phyloP scores from a whole-genome alignment of 2,888 invertebrate species.

The Papilio elwesi region DNA sequence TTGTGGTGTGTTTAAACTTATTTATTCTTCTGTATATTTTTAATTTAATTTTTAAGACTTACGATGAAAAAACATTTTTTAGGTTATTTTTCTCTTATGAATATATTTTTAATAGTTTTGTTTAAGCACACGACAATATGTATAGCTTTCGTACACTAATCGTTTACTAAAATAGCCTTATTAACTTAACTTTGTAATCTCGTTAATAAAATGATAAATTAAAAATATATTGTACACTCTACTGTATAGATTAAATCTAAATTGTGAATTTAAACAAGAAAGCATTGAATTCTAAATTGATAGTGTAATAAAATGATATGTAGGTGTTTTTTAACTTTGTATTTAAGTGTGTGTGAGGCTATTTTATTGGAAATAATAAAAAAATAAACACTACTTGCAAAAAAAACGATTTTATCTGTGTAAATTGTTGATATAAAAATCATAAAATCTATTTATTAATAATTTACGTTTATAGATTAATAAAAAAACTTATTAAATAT shows the following conservation, averaged over 20 bases:
- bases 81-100: constrained; percentile 50
- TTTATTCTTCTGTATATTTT: constrained; percentile 28
- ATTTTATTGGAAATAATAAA: constrained; percentile 45
- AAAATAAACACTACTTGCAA: neutral
- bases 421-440: too few species aligned
- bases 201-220: constrained; percentile 62
- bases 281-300: constrained; percentile 84
- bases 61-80: neutral
- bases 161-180: constrained; percentile 82
- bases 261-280: constrained; percentile 78
- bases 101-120: constrained; percentile 37
- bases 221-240: constrained; percentile 67
- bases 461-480: too few species aligned
- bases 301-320: constrained; percentile 79
- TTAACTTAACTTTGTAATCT: constrained; percentile 75
- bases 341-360: constrained; percentile 45
- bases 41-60: constrained; percentile 13
- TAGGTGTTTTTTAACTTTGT: constrained; percentile 67
- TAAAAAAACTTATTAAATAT: too few species aligned
- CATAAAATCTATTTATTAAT: too few species aligned
- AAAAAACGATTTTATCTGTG: neutral
- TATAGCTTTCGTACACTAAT: constrained; percentile 54
- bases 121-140: constrained; percentile 62
- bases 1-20: constrained; percentile 63
- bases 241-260: constrained; percentile 66